Base-by-base conservation (phyloP, 37 sponge, comb jelly and placozoan genomes). In the Halichondria panicea region DNA sequence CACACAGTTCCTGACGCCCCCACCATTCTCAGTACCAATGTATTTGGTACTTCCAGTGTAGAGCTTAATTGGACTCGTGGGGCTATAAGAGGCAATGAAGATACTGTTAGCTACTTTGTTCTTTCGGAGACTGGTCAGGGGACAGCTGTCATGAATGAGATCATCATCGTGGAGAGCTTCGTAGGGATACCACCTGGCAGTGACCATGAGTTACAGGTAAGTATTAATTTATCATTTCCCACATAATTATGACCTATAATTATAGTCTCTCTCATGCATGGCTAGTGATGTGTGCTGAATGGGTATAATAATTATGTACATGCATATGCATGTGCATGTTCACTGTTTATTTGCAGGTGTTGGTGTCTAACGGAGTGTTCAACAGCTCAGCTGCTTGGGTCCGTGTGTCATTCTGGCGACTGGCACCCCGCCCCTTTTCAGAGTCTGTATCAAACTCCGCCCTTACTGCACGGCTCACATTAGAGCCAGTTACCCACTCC, bases 301-400 rank as follows among this genome's bases (percentile, higher is more conserved):
- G n/a, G n/a, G n/a, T n/a, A n/a, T n/a, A n/a, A n/a, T n/a, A n/a
- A n/a, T n/a, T n/a, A n/a, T n/a, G n/a, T n/a, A 19, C 15, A 50
- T 50, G 53, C 53, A 19, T 19, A 56, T 56, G n/a, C 5, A 2
- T 56, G 3, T 56, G 3, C 27, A 28, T 56, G 5, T 28, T 24
- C 7, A n/a, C n/a, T n/a, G n/a, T n/a, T 33, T 53, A 54, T 21
- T 2, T 55, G 0, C 70, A 82, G 82, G 74, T 82, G 56, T 31
- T 35, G 18, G 43, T 50, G 11, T 73, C 55, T 18, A 82, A 82
- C 66, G 57, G 55, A 22, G 67, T 39, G 2, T 15, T 66, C 11
- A 82, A 73, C 66, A 73, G 82, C 55, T 65, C 24, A 18, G n/a
- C 54, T 54, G 33, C 39, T 21, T 22, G 7, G 33, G 35, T 25